These are phyloP conservation scores for Anodontia alba DNA, from an alignment of 2,888 invertebrate genomes.

Conservation along the genomic window DNA sequence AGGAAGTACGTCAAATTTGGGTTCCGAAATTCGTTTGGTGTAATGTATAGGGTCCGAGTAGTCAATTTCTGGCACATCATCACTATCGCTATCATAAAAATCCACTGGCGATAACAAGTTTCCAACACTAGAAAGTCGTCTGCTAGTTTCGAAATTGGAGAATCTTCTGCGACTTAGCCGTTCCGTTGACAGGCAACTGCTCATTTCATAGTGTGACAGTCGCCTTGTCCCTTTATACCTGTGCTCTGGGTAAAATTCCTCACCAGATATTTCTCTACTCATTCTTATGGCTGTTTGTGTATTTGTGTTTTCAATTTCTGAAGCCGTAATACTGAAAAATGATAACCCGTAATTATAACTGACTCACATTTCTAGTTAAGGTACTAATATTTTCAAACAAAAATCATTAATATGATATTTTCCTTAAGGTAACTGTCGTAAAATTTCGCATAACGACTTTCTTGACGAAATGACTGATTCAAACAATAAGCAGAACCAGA, in stretches of 20 bases:
- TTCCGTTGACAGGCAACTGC: neutral
- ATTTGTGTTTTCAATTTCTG: no score
- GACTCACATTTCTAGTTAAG: no score
- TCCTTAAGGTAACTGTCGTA: no score
- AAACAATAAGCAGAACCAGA: no score
- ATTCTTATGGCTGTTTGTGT: no score
- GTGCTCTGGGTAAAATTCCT: neutral
- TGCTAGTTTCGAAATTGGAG: neutral
- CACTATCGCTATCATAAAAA: constrained; percentile 6
- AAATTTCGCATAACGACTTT: no score
- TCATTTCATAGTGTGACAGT: neutral
- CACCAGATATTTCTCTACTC: neutral
- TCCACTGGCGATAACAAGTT: neutral
- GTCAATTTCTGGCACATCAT: constrained; percentile 57
- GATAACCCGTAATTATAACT: no score
- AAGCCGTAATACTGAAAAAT: no score
- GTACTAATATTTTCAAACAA: no score
- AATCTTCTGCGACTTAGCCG: neutral
- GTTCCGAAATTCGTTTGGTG: constrained; percentile 17
- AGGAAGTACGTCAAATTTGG: constrained; percentile 4
- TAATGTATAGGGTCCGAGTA: constrained; percentile 47
- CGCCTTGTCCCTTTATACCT: neutral
- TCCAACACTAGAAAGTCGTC: neutral
- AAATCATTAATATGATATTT: no score
- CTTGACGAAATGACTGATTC: no score